phyloP scores from a whole-genome alignment of 2,797 vertebrate species.

The Phrynocephalus guinanensis region DNA sequence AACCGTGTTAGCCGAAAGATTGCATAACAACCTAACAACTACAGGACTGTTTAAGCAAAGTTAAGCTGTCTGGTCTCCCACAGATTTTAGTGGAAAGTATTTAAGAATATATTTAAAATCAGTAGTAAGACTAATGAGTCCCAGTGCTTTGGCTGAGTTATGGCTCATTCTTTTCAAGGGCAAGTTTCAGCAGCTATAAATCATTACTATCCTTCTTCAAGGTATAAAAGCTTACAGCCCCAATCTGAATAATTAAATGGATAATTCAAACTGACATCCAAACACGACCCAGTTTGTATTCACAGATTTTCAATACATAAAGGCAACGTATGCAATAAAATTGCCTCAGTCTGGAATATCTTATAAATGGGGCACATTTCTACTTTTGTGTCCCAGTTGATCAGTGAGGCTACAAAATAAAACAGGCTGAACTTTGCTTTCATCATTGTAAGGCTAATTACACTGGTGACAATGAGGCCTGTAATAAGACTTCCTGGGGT shows the following conservation, averaged over 20 bases:
- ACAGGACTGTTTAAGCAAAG: not conserved
- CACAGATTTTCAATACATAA: not conserved
- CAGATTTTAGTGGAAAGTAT: not conserved
- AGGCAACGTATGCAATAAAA: not conserved
- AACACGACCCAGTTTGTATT: not conserved
- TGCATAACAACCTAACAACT: not conserved
- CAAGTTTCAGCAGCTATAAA: conserved; percentile 7
- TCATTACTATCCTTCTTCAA: not conserved
- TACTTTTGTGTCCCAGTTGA: too few relatives aligned
- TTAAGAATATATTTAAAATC: not conserved
- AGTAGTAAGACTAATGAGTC: not conserved
- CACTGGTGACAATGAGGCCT: too few relatives aligned
- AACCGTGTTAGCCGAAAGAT: not conserved
- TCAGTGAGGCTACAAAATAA: too few relatives aligned
- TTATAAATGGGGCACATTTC: too few relatives aligned
- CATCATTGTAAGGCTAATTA: too few relatives aligned
- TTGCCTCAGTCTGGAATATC: too few relatives aligned
- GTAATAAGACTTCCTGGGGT: too few relatives aligned
- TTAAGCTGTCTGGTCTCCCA: not conserved
- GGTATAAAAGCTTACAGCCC: not conserved
- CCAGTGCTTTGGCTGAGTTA: not conserved
- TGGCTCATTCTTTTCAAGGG: not conserved
- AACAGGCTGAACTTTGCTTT: too few relatives aligned
- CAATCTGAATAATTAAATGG: not conserved
- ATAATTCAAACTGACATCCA: not conserved